phyloP scores from a whole-genome alignment of 2,797 vertebrate genomes.

The Masticophis lateralis region DNA sequence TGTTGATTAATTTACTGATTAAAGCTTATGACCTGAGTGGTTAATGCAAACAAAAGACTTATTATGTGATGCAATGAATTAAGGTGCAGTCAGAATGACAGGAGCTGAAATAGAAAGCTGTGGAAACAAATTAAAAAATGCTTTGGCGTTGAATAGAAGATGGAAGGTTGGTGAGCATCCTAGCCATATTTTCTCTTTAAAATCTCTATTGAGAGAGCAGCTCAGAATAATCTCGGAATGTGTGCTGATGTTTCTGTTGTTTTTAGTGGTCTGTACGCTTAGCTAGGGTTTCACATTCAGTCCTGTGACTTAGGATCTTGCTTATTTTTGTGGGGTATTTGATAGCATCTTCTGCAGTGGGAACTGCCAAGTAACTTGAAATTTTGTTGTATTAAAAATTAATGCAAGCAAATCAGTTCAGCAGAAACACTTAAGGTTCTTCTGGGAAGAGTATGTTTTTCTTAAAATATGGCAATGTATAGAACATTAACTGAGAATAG shows the following conservation, averaged over 20 bases:
- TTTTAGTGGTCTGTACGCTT: constrained; percentile 17
- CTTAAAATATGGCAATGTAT: constrained; percentile 31
- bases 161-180: neutral
- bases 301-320: neutral
- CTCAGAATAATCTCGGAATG: neutral
- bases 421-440: constrained; percentile 57
- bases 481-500: constrained; percentile 50
- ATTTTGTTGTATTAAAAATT: constrained; percentile 55
- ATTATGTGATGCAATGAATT: neutral
- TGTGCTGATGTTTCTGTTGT: neutral
- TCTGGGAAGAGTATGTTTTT: constrained; percentile 53
- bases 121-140: constrained; percentile 19
- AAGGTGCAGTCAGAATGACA: neutral
- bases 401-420: constrained; percentile 55
- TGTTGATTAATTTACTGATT: neutral
- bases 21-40: neutral
- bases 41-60: neutral
- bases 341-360: constrained; percentile 34
- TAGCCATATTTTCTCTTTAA: constrained; percentile 9
- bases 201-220: constrained; percentile 8
- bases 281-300: constrained; percentile 1
- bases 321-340: constrained; percentile 37
- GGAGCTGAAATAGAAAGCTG: neutral
- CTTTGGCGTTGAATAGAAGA: neutral
- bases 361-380: constrained; percentile 52